Percentiles rank a stretch among this genome's conserved stretches.
Evolutionary conservation across 1,140 invertebrate species (phyloP).

Genomic region (Brachionus rotundiformis): DNA sequence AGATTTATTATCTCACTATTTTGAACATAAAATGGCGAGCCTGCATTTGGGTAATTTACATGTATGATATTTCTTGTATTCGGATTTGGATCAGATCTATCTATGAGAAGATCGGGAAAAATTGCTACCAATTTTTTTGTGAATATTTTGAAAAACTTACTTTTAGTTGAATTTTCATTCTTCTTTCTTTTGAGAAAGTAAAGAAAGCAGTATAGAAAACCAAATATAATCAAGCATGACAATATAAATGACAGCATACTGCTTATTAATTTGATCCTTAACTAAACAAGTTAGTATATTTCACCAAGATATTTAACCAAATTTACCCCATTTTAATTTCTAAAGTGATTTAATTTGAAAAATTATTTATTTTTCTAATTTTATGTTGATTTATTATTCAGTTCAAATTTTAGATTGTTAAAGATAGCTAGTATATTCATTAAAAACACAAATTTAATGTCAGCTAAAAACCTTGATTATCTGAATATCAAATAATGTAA

Average conservation of each 20-base stretch:
- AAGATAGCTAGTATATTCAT: not conserved
- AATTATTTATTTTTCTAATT: conserved; percentile 1
- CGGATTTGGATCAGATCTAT: not conserved
- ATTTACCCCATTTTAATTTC: conserved; percentile 40
- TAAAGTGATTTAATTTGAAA: not conserved
- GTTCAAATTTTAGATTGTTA: not conserved
- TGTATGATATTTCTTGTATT: conserved; percentile 5
- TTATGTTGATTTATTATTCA: conserved; percentile 20
- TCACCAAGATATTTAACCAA: not conserved
- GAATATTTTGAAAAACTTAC: not conserved
- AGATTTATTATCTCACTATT: conserved; percentile 12
- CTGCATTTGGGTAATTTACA: conserved; percentile 6
- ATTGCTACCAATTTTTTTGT: not conserved
- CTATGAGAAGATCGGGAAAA: not conserved
- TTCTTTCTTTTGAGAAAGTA: conserved; percentile 26
- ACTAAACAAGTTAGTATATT: not conserved
- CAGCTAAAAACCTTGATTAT: no score
- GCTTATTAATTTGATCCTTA: conserved; percentile 23
- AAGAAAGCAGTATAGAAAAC: conserved; percentile 6
- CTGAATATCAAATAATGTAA: no score
- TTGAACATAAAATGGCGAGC: conserved; percentile 9
- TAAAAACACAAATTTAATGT: no score
- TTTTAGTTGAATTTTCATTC: not conserved
- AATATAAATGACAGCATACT: conserved; percentile 25
- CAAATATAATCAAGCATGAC: not conserved